phyloP scores from a whole-genome alignment of 2,113 vertebrate species.

The Motacilla tschutschensis region DNA sequence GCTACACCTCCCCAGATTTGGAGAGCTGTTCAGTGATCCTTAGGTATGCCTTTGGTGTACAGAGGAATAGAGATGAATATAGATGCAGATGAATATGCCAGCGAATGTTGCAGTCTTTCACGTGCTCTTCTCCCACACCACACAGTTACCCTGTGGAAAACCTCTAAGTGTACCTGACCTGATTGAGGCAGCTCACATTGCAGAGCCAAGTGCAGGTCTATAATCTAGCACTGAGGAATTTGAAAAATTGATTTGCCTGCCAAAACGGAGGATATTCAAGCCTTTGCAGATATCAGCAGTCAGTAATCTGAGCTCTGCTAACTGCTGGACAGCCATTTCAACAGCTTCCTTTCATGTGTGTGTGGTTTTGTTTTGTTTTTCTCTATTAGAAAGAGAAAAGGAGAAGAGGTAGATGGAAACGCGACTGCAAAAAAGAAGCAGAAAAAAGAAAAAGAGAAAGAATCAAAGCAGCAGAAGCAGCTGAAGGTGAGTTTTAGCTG shows the following conservation, averaged over 20 bases:
- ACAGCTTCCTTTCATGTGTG: background rate
- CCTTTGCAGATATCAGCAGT: background rate
- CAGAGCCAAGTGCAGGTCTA: background rate
- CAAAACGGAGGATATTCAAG: background rate
- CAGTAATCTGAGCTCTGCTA: background rate
- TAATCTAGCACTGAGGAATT: background rate
- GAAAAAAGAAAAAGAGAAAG: conserved; percentile 85
- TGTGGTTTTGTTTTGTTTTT: conserved; percentile 5
- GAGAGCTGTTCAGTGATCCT: background rate
- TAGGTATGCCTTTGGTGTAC: background rate
- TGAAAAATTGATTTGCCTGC: conserved; percentile 1
- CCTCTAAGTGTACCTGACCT: background rate
- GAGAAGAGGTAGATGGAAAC: conserved; percentile 83
- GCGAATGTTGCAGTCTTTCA: background rate
- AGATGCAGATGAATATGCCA: background rate
- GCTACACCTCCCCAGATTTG: background rate
- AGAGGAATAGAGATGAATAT: background rate
- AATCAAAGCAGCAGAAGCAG: conserved; percentile 80
- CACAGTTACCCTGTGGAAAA: background rate
- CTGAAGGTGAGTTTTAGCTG: conserved; percentile 74
- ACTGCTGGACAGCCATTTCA: background rate
- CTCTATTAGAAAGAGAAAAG: conserved; percentile 85
- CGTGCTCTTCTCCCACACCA: background rate
- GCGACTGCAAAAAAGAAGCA: conserved; percentile 83
- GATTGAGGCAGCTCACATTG: background rate